phyloP scores from a whole-genome alignment of 2,113 vertebrate genomes.

The Odontesthes bonariensis region DNA sequence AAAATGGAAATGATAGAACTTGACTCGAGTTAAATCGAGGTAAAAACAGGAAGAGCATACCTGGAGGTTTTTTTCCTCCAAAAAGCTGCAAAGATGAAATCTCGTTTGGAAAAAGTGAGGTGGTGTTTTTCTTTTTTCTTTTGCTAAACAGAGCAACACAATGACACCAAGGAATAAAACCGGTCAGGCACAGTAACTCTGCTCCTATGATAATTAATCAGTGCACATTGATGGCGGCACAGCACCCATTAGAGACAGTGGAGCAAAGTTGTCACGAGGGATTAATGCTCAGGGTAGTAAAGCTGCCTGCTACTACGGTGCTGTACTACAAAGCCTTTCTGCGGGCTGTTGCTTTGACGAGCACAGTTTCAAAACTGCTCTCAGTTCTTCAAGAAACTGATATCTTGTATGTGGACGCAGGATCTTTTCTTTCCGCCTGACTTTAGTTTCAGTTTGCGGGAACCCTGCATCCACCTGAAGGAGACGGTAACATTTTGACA shows the following conservation, averaged over 20 bases:
- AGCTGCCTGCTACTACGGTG: conserved; percentile 21
- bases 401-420: conserved; percentile 3
- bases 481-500: neutral
- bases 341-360: conserved; percentile 44
- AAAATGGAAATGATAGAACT: conserved; percentile 28
- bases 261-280: conserved; percentile 24
- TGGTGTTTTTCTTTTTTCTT: conserved; percentile 13
- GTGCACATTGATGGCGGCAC: conserved; percentile 16
- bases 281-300: conserved; percentile 35
- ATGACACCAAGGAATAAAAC: conserved; percentile 2
- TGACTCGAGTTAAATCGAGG: conserved; percentile 40
- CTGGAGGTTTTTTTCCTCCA: conserved; percentile 15
- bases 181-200: conserved; percentile 8
- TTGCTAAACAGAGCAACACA: conserved; percentile 7
- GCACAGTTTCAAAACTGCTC: conserved; percentile 14
- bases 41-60: conserved; percentile 52
- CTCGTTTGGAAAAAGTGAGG: conserved; percentile 21
- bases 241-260: conserved; percentile 27
- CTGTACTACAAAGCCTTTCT: conserved; percentile 43
- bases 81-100: conserved; percentile 20
- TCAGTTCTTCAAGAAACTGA: conserved; percentile 7
- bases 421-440: neutral
- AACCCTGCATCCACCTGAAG: conserved; percentile 15
- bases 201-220: conserved; percentile 46
- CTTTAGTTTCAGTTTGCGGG: conserved; percentile 4